Base-by-base conservation (phyloP, 2,888 invertebrate genomes). In the Xestia rhomboidea region DNA sequence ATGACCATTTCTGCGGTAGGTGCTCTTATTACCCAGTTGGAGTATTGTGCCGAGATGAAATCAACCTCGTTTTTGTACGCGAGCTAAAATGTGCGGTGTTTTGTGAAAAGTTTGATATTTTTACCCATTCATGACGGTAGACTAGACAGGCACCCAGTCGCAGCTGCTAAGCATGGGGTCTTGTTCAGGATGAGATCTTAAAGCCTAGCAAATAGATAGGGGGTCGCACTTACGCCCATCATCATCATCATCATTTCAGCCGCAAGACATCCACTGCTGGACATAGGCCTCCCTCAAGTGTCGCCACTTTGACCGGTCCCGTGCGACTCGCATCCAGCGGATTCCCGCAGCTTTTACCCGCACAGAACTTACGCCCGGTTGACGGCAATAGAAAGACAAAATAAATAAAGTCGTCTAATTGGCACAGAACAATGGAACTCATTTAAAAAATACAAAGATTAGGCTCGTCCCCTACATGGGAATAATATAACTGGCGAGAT, bases 1-100 rank as follows among this genome's bases (percentile, higher is more conserved):
- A 73, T 62, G 73, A 73, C 63, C 74, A 78, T 78, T 86, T 77
- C 70, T 88, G 82, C 81, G 87, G 89, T 84, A 78, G 81, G 75
- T 81, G 77, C 34, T 64, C 66, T 73, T 70, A 82, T 73, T 85
- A 69, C 71, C 8, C 41, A n/a, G 84, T 87, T 89, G 68, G 81
- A 82, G 73, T 73, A 83, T 79, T 79, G 80, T 86, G 76, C 73
- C n/a, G 71, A 84, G 82, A 87, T 86, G 82, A 82, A 81, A 79
- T 80, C 82, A 76, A 77, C 81, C 80, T 82, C 76, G 60, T 81
- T 84, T 85, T 79, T 69, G 30, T 72, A 49, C 34, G 72, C 69
- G 41, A 68, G 38, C 18, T 66, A 63, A 73, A 74, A 77, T 75
- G 41, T 80, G 68, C 63, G 64, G 64, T 71, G 34, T 70, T 71